These are phyloP conservation scores for Formica exsecta DNA, from an alignment of 1,140 invertebrate genomes.

Conservation along the genomic window DNA sequence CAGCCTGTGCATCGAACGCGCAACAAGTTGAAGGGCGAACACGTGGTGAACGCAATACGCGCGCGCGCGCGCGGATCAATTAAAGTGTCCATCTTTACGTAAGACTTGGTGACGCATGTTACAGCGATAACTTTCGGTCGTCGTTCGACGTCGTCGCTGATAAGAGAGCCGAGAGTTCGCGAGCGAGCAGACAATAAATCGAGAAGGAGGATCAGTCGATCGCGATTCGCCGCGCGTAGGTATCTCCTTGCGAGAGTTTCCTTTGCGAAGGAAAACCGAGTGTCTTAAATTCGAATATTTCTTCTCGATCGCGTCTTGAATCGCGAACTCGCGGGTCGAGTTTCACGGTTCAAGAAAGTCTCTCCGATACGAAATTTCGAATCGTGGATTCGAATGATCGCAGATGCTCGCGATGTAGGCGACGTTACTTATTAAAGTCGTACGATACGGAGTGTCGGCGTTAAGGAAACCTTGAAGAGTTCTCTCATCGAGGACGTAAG, in stretches of 20 bases:
- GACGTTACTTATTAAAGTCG: background rate
- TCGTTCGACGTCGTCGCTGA: slow-evolving; percentile 2
- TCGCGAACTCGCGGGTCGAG: slow-evolving; percentile 25
- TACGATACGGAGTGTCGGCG: background rate
- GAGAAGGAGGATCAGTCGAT: slow-evolving; percentile 36
- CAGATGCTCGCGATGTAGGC: background rate
- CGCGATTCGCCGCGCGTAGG: background rate
- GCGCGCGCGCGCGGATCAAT: slow-evolving; percentile 3
- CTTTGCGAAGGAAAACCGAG: background rate
- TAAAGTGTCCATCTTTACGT: slow-evolving; percentile 23
- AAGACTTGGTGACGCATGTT: slow-evolving; percentile 14
- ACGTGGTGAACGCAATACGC: slow-evolving; percentile 27
- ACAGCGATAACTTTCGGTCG: slow-evolving; percentile 44
- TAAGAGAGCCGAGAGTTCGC: slow-evolving; percentile 9
- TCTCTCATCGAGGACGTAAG: background rate
- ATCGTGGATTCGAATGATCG: background rate
- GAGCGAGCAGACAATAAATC: slow-evolving; percentile 25
- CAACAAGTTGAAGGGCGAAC: slow-evolving; percentile 53
- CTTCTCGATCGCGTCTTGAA: background rate
- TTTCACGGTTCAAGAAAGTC: background rate
- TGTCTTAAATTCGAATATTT: too few species aligned
- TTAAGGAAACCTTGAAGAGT: background rate
- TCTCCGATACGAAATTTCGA: too few species aligned
- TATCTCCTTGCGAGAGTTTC: background rate
- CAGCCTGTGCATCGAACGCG: background rate